Evolutionary conservation across 2,888 invertebrate species (phyloP).

Genomic region (Phyllotreta cruciferae): DNA sequence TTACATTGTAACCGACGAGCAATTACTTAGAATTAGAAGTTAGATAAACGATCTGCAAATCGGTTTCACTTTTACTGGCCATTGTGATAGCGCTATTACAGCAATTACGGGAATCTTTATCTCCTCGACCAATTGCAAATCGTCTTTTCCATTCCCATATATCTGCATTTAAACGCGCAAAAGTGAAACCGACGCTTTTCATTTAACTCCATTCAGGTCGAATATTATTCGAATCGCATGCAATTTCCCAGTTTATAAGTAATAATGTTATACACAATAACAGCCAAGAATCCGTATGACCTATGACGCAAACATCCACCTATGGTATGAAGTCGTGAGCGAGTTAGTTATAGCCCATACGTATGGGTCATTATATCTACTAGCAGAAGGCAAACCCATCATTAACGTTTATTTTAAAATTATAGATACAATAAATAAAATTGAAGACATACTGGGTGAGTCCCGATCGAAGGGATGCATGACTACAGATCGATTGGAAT

Average conservation of each 20-base stretch:
- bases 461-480: no score
- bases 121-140: neutral
- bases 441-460: no score
- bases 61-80: slow-evolving; percentile 16
- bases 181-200: no score
- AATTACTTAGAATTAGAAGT: slow-evolving; percentile 8
- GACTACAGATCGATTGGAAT: no score
- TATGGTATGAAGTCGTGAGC: slow-evolving; percentile 17
- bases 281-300: slow-evolving; percentile 4
- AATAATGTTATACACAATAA: neutral
- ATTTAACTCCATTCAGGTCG: no score
- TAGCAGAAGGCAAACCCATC: no score
- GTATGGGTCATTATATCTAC: slow-evolving; percentile 10
- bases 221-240: slow-evolving; percentile 1
- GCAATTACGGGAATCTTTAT: slow-evolving; percentile 8
- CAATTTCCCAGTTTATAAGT: neutral
- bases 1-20: slow-evolving; percentile 2
- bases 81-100: slow-evolving; percentile 15
- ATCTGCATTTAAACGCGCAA: no score
- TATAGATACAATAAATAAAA: no score
- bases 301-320: slow-evolving; percentile 12
- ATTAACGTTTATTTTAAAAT: no score
- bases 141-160: no score
- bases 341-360: slow-evolving; percentile 9
- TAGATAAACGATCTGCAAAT: slow-evolving; percentile 13